Evolutionary conservation across 2,113 vertebrate species (phyloP).

Genomic region (Xyliphius kryptos): DNA sequence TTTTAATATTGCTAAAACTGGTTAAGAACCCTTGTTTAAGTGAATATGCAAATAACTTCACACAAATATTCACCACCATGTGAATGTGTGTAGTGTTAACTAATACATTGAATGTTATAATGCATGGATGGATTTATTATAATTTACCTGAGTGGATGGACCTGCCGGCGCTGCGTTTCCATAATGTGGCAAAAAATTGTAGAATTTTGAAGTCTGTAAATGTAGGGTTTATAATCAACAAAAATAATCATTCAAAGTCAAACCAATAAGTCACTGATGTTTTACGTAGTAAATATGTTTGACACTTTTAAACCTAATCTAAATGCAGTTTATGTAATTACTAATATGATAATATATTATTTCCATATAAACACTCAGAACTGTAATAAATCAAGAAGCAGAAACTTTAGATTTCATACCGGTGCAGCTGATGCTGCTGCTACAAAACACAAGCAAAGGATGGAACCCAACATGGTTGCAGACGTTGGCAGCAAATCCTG

Average conservation of each 20-base stretch:
- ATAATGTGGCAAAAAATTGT: conserved; percentile 16
- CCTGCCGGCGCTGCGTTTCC: conserved; percentile 2
- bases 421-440: conserved; percentile 54
- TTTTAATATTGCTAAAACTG: too few species aligned
- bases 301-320: too few species aligned
- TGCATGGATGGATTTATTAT: neutral
- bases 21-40: too few species aligned
- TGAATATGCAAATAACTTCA: too few species aligned
- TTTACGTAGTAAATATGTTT: too few species aligned
- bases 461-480: conserved; percentile 52
- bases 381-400: too few species aligned
- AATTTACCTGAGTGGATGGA: conserved; percentile 3
- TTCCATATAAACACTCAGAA: too few species aligned
- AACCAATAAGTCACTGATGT: neutral
- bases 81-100: too few species aligned
- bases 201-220: conserved; percentile 4
- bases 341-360: too few species aligned
- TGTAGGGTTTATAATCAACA: neutral
- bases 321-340: neutral
- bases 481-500: conserved; percentile 25
- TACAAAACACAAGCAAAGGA: conserved; percentile 56
- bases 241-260: neutral
- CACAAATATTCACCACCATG: too few species aligned
- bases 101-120: neutral
- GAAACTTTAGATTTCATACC: conserved; percentile 45